Conservation (phyloP, 2,888 invertebrate species). For the Drosophila demipolita region DNA sequence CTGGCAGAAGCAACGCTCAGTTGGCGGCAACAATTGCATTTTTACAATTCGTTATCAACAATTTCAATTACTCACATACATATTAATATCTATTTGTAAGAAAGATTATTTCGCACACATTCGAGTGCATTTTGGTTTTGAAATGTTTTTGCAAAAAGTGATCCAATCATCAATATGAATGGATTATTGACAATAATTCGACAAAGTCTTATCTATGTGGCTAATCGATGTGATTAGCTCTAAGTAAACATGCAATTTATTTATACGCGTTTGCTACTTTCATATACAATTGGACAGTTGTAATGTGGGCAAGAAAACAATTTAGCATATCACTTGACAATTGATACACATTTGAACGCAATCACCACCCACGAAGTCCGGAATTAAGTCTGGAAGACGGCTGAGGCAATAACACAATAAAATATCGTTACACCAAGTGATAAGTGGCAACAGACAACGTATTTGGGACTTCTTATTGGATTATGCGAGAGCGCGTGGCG, state of each 20-base stretch:
- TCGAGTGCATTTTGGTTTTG: constrained; percentile 37
- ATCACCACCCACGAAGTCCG: constrained; percentile 38
- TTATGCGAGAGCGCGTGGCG: constrained; percentile 50
- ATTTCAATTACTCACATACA: background rate
- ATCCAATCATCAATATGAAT: constrained; percentile 63
- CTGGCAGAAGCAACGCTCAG: background rate
- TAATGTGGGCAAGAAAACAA: constrained; percentile 10
- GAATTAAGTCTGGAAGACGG: constrained; percentile 36
- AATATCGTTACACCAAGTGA: constrained; percentile 53
- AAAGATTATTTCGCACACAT: background rate
- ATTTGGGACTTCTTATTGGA: constrained; percentile 66
- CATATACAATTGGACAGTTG: background rate
- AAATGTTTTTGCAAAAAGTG: constrained; percentile 52
- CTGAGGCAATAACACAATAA: constrained; percentile 75
- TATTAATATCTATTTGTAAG: background rate
- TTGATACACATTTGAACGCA: constrained; percentile 28
- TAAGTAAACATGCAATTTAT: constrained; percentile 19
- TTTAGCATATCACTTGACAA: constrained; percentile 45
- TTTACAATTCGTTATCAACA: constrained; percentile 40
- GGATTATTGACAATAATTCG: constrained; percentile 53
- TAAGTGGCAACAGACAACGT: constrained; percentile 8
- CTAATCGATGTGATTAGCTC: constrained; percentile 68
- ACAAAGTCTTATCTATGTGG: constrained; percentile 57
- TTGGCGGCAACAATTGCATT: background rate
- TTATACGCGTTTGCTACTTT: background rate